These are phyloP conservation scores for Drosophila tsacasi DNA, from an alignment of 1,140 invertebrate species.

Conservation along the genomic window DNA sequence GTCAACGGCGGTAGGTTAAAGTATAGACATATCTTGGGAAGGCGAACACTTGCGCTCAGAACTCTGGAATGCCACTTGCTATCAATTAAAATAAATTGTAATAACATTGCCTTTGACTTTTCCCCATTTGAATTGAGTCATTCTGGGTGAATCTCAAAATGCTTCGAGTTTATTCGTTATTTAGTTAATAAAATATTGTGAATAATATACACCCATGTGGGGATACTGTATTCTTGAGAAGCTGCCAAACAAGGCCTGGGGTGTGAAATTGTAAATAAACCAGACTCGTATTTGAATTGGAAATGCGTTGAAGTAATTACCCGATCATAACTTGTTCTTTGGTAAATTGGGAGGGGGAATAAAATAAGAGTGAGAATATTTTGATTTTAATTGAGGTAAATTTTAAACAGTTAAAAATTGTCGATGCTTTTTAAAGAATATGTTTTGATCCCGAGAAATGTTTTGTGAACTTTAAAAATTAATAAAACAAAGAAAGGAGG, in stretches of 20 bases:
- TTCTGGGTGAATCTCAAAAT: constrained; percentile 22
- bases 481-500: background rate
- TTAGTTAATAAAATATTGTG: constrained; percentile 4
- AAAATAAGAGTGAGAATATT: background rate
- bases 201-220: constrained; percentile 4
- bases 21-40: constrained; percentile 60
- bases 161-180: constrained; percentile 7
- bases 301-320: constrained; percentile 13
- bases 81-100: constrained; percentile 78
- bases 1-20: constrained; percentile 1
- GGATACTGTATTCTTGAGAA: constrained; percentile 4
- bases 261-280: constrained; percentile 12
- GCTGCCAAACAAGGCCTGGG: background rate
- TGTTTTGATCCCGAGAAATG: background rate
- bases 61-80: constrained; percentile 57
- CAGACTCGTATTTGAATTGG: background rate
- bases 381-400: background rate
- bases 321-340: constrained; percentile 9
- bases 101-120: constrained; percentile 56
- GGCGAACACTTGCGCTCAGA: constrained; percentile 59
- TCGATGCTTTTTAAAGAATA: background rate
- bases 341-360: background rate
- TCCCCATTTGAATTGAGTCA: constrained; percentile 50
- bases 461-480: background rate
- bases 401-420: too few relatives aligned